These are phyloP conservation scores for Pristionchus fissidentatus DNA, from an alignment of 2,888 invertebrate species.

Conservation along the genomic window DNA sequence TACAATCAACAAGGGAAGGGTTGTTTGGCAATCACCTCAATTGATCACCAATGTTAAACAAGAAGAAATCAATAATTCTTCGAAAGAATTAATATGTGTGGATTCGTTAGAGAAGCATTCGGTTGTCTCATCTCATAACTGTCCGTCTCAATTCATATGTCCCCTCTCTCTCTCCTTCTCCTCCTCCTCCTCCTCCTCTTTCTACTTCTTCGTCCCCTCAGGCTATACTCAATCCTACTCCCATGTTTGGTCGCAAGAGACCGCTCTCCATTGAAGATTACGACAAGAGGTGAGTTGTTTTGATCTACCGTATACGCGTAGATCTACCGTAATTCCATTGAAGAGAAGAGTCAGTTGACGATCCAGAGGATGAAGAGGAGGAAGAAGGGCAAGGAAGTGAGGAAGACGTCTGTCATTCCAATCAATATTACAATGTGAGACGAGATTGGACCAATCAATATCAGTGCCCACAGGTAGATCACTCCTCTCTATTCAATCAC, in stretches of 20 bases:
- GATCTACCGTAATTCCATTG: neutral
- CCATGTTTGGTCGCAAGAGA: conserved; percentile 6
- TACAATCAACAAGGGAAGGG: too few relatives aligned
- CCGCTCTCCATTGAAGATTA: conserved; percentile 3
- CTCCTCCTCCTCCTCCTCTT: neutral
- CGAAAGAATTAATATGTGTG: too few relatives aligned
- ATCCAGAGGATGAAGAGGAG: conserved; percentile 19
- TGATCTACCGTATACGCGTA: neutral
- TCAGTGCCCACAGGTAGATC: neutral
- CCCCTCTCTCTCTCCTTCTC: conserved; percentile 15
- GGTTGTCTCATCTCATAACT: conserved; percentile 1
- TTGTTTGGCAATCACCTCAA: too few relatives aligned
- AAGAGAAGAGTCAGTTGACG: conserved; percentile 1
- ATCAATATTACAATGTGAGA: conserved; percentile 5
- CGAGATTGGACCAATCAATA: conserved; percentile 34
- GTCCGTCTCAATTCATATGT: conserved; percentile 28
- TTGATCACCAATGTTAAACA: too few relatives aligned
- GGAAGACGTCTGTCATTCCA: conserved; percentile 14
- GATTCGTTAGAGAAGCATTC: too few relatives aligned
- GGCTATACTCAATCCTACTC: conserved; percentile 23
- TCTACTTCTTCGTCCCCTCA: neutral
- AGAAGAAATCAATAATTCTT: neutral
- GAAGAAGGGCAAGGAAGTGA: conserved; percentile 31
- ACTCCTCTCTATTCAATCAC: neutral
- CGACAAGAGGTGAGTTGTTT: neutral